Evolutionary conservation across 2,113 vertebrate genomes (phyloP), one percentile per base, ranked within the genome.

Genomic region (Abramis brama): DNA sequence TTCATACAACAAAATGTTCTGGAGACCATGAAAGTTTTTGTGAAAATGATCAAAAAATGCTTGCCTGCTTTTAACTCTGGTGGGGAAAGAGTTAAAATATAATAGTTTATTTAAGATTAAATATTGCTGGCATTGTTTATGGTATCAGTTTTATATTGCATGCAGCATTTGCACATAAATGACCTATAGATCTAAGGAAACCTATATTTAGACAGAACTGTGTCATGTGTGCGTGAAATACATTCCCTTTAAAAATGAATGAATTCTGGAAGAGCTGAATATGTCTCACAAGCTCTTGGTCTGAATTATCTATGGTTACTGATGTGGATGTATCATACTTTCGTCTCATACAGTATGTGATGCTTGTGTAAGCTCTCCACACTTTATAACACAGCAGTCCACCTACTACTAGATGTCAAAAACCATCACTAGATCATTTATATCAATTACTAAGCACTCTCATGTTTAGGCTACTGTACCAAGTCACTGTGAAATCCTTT

Each of bases 371-470:
- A 45, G 36, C 47, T 75, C 43, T 50, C n/a, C n/a, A 15, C 17
- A 21, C 55, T 73, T 77, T 30, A 43, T 57, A 52, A 71, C 12
- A 45, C 19, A 57, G 30, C 25, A 52, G 25, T 45, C 23, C 73
- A 52, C 43, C 25, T 50, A 47, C 71, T 50, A 23, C 43, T n/a
- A 43, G 19, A 66, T 77, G 59, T 50, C 73, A 66, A 12, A 50
- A 27, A 64, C 27, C 2, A 77, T 36, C 21, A 21, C 6, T n/a
- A 1, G 55, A 66, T 71, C 64, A 75, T 80, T 79, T 60, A 68
- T 88, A 57, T 79, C 62, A 68, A 21, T 64, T 88, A 82, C 15
- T 70, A 10, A 13, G 68, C 30, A 79, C 39, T 39, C 13, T 73
- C 13, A 17, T 13, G 19, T 55, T 23, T n/a, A 66, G 27, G 17